These are phyloP conservation scores for Belgica antarctica DNA, from an alignment of 2,888 invertebrate genomes.

Conservation along the genomic window DNA sequence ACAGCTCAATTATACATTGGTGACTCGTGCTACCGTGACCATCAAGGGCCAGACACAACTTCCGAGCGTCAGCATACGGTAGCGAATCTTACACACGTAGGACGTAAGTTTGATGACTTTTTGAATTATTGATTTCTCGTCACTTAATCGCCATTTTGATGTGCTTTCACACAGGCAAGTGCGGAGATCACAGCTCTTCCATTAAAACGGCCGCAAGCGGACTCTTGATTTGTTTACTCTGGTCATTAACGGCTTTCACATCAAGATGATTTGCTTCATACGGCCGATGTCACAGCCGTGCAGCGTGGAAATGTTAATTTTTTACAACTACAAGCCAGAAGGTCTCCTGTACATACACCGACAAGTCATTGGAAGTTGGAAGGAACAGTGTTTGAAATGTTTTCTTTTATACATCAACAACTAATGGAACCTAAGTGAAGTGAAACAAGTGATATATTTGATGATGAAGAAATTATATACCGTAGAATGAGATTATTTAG, in stretches of 20 bases:
- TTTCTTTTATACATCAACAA: conserved; percentile 40
- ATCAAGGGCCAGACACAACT: conserved; percentile 48
- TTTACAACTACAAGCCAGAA: background rate
- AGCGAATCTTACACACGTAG: conserved; percentile 54
- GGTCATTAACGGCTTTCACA: conserved; percentile 13
- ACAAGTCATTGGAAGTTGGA: conserved; percentile 14
- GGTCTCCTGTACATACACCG: conserved; percentile 5
- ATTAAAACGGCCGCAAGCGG: conserved; percentile 6
- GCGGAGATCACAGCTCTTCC: conserved; percentile 47
- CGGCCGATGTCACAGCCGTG: background rate
- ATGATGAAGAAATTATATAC: background rate
- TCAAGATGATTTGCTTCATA: conserved; percentile 38
- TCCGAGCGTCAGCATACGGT: conserved; percentile 54
- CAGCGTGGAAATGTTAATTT: background rate
- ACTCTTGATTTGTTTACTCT: conserved; percentile 9
- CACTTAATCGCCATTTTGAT: conserved; percentile 8
- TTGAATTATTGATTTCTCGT: background rate
- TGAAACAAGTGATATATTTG: conserved; percentile 39
- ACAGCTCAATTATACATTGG: conserved; percentile 54
- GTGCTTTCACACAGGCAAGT: conserved; percentile 47
- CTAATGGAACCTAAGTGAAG: conserved; percentile 17
- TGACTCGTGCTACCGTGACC: conserved; percentile 54
- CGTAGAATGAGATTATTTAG: conserved; percentile 27
- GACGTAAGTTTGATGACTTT: conserved; percentile 47
- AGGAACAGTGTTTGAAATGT: conserved; percentile 31